Conservation (phyloP, 2,888 invertebrate species). For the Altica lythri region DNA sequence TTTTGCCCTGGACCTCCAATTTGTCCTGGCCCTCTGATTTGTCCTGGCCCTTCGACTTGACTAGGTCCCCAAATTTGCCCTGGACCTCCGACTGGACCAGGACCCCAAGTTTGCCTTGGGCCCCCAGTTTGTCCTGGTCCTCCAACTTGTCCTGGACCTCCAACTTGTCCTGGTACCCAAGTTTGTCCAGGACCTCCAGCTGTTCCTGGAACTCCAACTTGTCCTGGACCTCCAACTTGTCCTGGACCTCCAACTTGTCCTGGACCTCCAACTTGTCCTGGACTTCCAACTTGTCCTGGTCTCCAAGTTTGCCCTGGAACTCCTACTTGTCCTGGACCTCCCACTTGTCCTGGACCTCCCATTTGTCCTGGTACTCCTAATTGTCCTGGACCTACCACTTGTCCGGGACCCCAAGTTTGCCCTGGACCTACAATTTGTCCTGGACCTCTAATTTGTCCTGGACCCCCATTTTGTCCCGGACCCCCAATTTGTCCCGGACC, state of each 20-base stretch:
- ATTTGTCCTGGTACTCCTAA: constrained; percentile 20
- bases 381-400: constrained; percentile 24
- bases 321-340: constrained; percentile 18
- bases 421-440: constrained; percentile 25
- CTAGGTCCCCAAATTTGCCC: constrained; percentile 29
- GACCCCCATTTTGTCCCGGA: constrained; percentile 14
- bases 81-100: constrained; percentile 22
- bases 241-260: constrained; percentile 22
- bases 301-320: constrained; percentile 21
- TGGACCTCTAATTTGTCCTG: constrained; percentile 23
- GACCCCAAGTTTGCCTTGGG: constrained; percentile 15
- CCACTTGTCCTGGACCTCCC: constrained; percentile 22
- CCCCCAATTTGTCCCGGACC: constrained; percentile 28
- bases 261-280: constrained; percentile 17
- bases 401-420: constrained; percentile 20
- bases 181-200: constrained; percentile 30
- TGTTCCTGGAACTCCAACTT: constrained; percentile 31
- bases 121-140: constrained; percentile 23
- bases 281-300: constrained; percentile 27
- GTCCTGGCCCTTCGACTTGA: constrained; percentile 28
- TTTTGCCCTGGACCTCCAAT: constrained; percentile 21
- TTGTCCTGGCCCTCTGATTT: constrained; percentile 16
- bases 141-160: constrained; percentile 14
- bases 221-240: constrained; percentile 21
- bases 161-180: constrained; percentile 32